Percentiles rank a stretch among this genome's conserved stretches.
phyloP scores from a whole-genome alignment of 2,888 invertebrate species.

The Leucoptera coffeella region DNA sequence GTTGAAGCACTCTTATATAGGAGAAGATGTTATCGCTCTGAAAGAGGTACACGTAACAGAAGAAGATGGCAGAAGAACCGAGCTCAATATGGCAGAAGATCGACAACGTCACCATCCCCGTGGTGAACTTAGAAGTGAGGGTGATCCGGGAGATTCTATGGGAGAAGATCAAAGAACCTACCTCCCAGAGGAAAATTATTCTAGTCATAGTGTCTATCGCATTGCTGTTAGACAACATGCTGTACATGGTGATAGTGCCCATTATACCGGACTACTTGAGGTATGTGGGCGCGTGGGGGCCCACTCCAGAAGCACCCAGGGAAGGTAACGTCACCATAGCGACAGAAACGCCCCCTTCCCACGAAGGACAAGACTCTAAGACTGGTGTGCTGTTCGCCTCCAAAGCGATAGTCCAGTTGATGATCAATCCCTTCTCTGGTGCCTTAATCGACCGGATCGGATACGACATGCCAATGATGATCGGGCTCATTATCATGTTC shows the following conservation, averaged over 20 bases:
- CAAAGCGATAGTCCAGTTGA: constrained; percentile 96
- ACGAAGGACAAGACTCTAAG: constrained; percentile 92
- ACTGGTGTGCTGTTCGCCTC: constrained; percentile 97
- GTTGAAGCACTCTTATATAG: constrained; percentile 23
- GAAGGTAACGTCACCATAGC: constrained; percentile 58
- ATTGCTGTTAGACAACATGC: constrained; percentile 96
- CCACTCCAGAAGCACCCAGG: constrained; percentile 40
- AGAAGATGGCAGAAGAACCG: constrained; percentile 44
- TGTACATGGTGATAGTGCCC: constrained; percentile 99
- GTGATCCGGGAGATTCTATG: constrained; percentile 80
- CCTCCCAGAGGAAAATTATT: constrained; percentile 84
- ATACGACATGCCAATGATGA: constrained; percentile 98
- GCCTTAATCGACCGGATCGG: constrained; percentile 97
- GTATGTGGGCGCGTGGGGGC: constrained; percentile 79
- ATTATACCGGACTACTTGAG: constrained; percentile 95
- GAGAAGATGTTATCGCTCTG: no score
- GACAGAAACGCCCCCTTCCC: constrained; percentile 61
- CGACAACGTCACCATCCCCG: constrained; percentile 67
- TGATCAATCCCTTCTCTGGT: constrained; percentile 98
- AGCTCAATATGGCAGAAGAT: constrained; percentile 47
- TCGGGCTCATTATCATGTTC: constrained; percentile 98
- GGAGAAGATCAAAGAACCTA: constrained; percentile 88
- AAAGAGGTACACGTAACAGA: no score
- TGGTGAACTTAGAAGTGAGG: constrained; percentile 78
- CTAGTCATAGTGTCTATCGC: constrained; percentile 97